Percentiles rank a stretch among this genome's conserved stretches.
Conservation (phyloP, 1,140 invertebrate species). For the Bombus huntii region DNA sequence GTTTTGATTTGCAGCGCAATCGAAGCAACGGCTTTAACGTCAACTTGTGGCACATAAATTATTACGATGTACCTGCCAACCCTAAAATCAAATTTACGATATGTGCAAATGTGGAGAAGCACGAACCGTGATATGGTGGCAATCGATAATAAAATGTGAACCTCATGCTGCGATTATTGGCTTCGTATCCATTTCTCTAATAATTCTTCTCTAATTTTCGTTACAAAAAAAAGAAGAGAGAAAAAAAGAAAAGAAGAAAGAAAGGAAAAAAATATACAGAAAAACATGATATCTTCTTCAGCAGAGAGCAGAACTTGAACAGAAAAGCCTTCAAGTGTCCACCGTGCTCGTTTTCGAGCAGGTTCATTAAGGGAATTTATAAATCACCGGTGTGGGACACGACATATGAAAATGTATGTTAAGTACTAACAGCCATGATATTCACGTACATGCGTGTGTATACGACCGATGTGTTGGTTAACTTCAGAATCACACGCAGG, state of each 20-base stretch:
- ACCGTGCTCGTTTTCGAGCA: not conserved
- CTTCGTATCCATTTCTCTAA: too few species aligned
- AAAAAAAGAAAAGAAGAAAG: not conserved
- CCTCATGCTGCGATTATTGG: not conserved
- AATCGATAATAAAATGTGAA: not conserved
- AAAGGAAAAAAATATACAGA: not conserved
- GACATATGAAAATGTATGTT: conserved; percentile 61
- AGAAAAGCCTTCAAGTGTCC: not conserved
- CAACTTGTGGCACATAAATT: conserved; percentile 31
- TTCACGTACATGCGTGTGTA: not conserved
- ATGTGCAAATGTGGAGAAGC: not conserved
- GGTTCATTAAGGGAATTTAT: conserved; percentile 51
- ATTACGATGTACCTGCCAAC: not conserved
- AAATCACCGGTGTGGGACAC: conserved; percentile 26
- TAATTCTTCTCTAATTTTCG: not conserved
- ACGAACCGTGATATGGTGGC: not conserved
- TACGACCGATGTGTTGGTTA: not conserved
- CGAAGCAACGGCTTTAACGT: conserved; percentile 32
- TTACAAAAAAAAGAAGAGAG: not conserved
- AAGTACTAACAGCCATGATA: conserved; percentile 39
- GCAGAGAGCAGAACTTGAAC: not conserved
- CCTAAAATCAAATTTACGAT: conserved; percentile 11
- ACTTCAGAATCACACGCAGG: conserved; percentile 11
- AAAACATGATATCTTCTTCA: not conserved
- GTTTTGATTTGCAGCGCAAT: conserved; percentile 53